Evolutionary conservation across 2,888 invertebrate genomes (phyloP).

Genomic region (Artemia sinica): DNA sequence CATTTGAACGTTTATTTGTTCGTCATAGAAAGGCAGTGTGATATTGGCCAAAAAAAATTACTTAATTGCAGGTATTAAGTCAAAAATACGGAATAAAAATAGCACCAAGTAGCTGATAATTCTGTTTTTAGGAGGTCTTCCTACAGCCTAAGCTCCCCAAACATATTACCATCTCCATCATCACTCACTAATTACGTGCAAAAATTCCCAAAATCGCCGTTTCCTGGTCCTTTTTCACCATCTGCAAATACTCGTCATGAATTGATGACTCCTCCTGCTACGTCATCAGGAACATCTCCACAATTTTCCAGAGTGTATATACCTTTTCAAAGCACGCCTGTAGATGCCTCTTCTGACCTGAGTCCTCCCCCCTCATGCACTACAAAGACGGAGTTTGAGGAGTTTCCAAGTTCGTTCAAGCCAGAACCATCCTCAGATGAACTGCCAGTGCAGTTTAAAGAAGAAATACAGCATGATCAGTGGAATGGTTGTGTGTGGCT

Average conservation of each 20-base stretch:
- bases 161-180: neutral
- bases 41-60: too few species aligned
- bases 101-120: too few species aligned
- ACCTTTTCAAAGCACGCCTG: neutral
- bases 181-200: neutral
- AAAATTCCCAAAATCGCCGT: neutral
- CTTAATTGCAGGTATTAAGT: too few species aligned
- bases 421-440: neutral
- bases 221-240: neutral
- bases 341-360: neutral
- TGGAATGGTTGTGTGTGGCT: neutral
- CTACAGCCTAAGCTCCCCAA: constrained; percentile 1
- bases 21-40: too few species aligned
- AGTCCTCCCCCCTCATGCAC: constrained; percentile 3
- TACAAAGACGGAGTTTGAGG: neutral
- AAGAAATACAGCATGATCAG: neutral
- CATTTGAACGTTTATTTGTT: too few species aligned
- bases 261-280: neutral
- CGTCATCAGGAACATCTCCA: neutral
- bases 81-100: too few species aligned
- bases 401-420: neutral
- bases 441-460: neutral
- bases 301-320: neutral
- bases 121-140: neutral
- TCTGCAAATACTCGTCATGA: neutral